phyloP scores from a whole-genome alignment of 1,140 invertebrate species.

The Eriocheir sinensis region DNA sequence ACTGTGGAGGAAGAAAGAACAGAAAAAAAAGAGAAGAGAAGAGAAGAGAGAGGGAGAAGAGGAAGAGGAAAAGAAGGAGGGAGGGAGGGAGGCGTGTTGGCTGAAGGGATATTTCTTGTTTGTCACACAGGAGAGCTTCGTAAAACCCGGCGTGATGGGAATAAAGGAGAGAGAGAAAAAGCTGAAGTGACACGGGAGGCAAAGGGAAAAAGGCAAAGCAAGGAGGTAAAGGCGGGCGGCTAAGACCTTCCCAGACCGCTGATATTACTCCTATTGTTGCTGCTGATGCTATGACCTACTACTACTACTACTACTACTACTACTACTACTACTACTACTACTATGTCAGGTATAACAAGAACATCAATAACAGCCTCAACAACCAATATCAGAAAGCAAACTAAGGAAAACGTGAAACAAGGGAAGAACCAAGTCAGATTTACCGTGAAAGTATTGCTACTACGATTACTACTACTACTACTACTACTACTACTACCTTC shows the following conservation, averaged over 20 bases:
- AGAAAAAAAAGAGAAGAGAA: neutral
- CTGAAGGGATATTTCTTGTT: conserved; percentile 24
- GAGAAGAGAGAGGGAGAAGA: neutral
- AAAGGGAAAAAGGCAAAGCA: too few relatives aligned
- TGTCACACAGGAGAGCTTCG: neutral
- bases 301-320: too few relatives aligned
- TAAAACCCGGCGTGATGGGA: neutral
- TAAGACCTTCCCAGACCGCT: neutral
- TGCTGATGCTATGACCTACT: too few relatives aligned
- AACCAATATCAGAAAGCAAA: too few relatives aligned
- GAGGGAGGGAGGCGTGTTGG: neutral
- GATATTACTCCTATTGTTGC: too few relatives aligned
- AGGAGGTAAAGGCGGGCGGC: neutral
- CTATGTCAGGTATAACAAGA: too few relatives aligned
- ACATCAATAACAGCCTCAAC: too few relatives aligned
- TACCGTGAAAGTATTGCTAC: neutral
- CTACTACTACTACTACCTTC: neutral
- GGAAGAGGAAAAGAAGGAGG: neutral
- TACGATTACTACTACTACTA: neutral
- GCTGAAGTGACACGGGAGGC: neutral
- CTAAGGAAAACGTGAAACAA: too few relatives aligned
- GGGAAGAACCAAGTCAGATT: too few relatives aligned
- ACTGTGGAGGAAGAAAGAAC: neutral
- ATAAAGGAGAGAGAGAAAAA: neutral
- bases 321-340: too few relatives aligned